These are phyloP conservation scores for Acromyrmex echinatior DNA, from an alignment of 1,140 invertebrate species.

Conservation along the genomic window DNA sequence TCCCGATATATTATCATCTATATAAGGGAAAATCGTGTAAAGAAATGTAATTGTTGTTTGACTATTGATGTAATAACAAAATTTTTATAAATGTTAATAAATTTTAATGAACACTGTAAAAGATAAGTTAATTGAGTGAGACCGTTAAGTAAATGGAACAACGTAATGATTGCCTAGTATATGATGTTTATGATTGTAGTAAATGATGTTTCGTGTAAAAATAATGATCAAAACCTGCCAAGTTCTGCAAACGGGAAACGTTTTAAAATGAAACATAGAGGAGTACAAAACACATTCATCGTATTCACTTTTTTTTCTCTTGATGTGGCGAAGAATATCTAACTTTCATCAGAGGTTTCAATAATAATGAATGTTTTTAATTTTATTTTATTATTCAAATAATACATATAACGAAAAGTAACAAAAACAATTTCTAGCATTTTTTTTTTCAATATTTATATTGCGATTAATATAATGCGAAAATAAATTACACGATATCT, in stretches of 20 bases:
- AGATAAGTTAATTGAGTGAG: slow-evolving; percentile 26
- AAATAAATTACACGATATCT: background rate
- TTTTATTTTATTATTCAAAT: background rate
- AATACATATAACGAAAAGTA: background rate
- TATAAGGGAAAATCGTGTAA: background rate
- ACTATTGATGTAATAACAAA: background rate
- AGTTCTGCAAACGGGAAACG: slow-evolving; percentile 12
- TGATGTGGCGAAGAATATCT: background rate
- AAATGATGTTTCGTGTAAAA: slow-evolving; percentile 13
- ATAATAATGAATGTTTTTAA: background rate
- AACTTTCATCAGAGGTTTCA: slow-evolving; percentile 16
- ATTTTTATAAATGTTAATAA: background rate
- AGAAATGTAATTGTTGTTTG: background rate
- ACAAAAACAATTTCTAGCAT: background rate
- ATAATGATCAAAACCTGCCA: background rate
- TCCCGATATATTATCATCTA: slow-evolving; percentile 26
- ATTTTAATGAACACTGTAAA: background rate
- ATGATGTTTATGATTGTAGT: background rate
- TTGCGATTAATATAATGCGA: slow-evolving; percentile 8
- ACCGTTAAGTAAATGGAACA: slow-evolving; percentile 8
- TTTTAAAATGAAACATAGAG: slow-evolving; percentile 15
- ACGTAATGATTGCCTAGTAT: slow-evolving; percentile 22
- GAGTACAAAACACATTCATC: background rate
- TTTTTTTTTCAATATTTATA: background rate
- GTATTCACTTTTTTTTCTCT: slow-evolving; percentile 31